Evolutionary conservation across 2,797 vertebrate species (phyloP).

Genomic region (Ceryle rudis): DNA sequence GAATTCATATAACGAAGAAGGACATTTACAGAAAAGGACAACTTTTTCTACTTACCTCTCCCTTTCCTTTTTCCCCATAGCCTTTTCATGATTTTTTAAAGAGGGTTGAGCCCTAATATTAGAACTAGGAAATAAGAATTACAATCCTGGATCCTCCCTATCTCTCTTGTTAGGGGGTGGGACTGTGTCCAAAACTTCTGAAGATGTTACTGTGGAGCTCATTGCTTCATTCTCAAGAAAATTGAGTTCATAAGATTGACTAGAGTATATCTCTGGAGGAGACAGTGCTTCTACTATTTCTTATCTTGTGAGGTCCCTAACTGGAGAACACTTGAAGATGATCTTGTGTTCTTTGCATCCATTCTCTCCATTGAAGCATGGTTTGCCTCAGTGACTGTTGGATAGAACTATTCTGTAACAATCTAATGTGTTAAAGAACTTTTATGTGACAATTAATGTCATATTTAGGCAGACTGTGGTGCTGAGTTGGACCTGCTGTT

Average conservation of each 20-base stretch:
- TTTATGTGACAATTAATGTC: neutral
- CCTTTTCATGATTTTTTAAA: neutral
- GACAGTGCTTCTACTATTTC: neutral
- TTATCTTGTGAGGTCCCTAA: neutral
- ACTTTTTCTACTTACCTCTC: neutral
- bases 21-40: neutral
- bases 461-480: neutral
- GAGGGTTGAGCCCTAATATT: neutral
- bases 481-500: neutral
- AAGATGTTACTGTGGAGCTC: neutral
- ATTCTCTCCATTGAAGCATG: neutral
- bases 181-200: neutral
- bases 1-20: neutral
- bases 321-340: neutral
- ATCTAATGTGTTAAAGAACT: neutral
- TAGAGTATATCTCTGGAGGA: neutral
- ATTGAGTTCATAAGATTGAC: neutral
- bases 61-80: neutral
- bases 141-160: neutral
- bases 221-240: neutral
- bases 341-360: neutral
- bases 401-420: neutral
- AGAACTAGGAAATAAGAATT: neutral
- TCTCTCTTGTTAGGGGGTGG: neutral
- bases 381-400: neutral